Percentiles rank a stretch among this genome's conserved stretches.
Evolutionary conservation across 2,113 vertebrate species (phyloP).

Genomic region (Platycercus adscitus): DNA sequence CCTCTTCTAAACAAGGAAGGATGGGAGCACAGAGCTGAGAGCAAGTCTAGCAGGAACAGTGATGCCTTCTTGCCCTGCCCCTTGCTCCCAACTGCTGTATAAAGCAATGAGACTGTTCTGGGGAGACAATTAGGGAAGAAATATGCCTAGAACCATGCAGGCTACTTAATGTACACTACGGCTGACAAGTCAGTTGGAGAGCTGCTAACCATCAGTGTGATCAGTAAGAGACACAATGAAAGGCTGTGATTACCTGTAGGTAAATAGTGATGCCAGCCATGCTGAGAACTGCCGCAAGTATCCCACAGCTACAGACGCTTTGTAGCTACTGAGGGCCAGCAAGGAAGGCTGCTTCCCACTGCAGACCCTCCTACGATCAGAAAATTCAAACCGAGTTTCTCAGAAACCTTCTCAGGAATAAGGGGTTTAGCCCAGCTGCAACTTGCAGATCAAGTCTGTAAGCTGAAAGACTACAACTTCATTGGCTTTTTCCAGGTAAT

Average conservation of each 20-base stretch:
- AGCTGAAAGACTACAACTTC: neutral
- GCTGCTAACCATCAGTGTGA: neutral
- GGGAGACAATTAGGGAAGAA: neutral
- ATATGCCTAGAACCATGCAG: neutral
- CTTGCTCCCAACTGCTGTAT: neutral
- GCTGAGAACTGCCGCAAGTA: neutral
- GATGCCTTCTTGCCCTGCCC: neutral
- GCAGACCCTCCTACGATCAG: neutral
- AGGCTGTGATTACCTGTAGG: neutral
- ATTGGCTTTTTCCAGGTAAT: slow-evolving; percentile 16
- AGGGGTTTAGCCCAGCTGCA: neutral
- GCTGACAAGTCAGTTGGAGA: neutral
- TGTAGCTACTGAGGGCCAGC: neutral
- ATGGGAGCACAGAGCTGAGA: neutral
- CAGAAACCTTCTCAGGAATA: neutral
- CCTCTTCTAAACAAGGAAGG: neutral
- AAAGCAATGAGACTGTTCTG: neutral
- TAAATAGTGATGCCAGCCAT: neutral
- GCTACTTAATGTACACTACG: neutral
- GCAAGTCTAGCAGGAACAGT: neutral
- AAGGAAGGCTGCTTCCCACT: neutral
- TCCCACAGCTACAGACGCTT: neutral
- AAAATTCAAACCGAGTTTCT: neutral
- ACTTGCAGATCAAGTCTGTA: neutral
- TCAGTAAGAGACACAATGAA: neutral